A percentile compares a stretch with the other conserved stretches of the same genome.
These are phyloP conservation scores for Prinia subflava DNA, from an alignment of 2,113 vertebrate species.

Conservation along the genomic window DNA sequence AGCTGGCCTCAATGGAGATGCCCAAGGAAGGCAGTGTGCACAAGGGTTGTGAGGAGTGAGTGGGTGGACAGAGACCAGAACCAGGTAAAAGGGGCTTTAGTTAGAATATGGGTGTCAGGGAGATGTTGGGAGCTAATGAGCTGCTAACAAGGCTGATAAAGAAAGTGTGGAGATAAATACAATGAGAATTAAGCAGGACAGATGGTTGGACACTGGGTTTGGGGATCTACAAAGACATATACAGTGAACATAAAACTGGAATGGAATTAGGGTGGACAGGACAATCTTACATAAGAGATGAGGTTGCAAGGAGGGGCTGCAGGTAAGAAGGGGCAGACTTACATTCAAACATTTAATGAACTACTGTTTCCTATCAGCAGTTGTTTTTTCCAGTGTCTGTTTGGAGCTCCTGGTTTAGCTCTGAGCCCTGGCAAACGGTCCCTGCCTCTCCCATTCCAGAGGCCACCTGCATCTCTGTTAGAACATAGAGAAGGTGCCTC, in stretches of 20 bases:
- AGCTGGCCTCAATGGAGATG: background rate
- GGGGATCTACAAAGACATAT: too few species aligned
- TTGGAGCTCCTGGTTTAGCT: background rate
- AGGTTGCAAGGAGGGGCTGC: background rate
- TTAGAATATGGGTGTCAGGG: rapidly evolving
- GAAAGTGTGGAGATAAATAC: background rate
- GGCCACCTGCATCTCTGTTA: background rate
- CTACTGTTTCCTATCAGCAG: background rate
- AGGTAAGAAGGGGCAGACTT: background rate
- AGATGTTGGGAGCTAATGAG: background rate
- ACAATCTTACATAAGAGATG: background rate
- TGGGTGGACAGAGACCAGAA: background rate
- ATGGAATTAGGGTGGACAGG: background rate
- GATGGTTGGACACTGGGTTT: background rate
- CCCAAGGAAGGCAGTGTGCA: background rate
- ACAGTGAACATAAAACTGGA: background rate
- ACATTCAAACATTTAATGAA: background rate
- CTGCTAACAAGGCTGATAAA: background rate
- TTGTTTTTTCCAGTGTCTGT: background rate
- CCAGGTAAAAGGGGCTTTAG: background rate
- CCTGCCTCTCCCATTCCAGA: background rate
- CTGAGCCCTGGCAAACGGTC: background rate
- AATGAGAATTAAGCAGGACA: background rate
- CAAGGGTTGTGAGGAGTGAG: background rate
- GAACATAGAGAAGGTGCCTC: background rate